These are phyloP conservation scores for Casuarius casuarius DNA, from an alignment of 2,113 vertebrate species.

Conservation along the genomic window DNA sequence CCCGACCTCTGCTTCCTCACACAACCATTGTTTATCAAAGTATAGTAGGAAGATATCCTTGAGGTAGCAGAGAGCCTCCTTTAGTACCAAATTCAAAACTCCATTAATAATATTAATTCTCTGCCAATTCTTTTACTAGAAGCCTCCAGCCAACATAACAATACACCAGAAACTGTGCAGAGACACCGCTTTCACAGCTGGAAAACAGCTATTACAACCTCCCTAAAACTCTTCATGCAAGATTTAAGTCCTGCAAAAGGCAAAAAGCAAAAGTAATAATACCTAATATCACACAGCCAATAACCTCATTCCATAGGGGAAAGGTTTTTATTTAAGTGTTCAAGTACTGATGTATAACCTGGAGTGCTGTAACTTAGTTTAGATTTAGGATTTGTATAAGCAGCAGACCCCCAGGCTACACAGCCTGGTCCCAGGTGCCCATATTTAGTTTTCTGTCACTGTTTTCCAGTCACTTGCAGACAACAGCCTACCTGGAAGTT, in stretches of 20 bases:
- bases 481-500: constrained; percentile 50
- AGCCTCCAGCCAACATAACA: neutral
- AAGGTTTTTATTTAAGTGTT: neutral
- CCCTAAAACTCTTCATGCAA: neutral
- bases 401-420: neutral
- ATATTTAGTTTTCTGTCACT: neutral
- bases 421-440: neutral
- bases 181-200: neutral
- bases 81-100: neutral
- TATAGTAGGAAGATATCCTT: neutral
- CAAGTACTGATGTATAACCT: neutral
- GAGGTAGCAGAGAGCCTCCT: neutral
- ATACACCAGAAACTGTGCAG: neutral
- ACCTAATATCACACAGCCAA: neutral
- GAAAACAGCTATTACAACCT: neutral
- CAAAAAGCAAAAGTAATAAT: neutral
- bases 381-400: neutral
- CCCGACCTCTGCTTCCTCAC: neutral
- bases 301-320: neutral
- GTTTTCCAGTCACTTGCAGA: neutral
- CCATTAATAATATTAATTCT: neutral
- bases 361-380: neutral
- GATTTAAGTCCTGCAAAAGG: neutral
- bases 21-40: neutral
- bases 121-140: neutral